These are phyloP conservation scores for Enteromius argenteus DNA, from an alignment of 2,797 vertebrate species.

Conservation along the genomic window DNA sequence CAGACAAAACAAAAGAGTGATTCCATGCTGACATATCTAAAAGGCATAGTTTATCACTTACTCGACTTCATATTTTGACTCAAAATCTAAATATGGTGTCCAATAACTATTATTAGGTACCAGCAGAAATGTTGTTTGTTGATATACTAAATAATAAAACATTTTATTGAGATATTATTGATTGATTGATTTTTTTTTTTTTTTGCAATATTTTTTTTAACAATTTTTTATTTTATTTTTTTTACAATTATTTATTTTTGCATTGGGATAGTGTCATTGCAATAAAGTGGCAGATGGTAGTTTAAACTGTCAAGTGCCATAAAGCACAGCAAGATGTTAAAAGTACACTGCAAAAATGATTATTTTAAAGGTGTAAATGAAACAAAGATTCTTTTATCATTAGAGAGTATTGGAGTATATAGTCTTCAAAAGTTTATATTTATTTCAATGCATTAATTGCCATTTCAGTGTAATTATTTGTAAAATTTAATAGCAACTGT, in stretches of 20 bases:
- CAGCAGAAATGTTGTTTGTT: not conserved
- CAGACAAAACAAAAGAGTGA: not conserved
- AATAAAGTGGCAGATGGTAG: not conserved
- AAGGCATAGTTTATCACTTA: slow-evolving; percentile 1
- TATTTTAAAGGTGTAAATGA: not conserved
- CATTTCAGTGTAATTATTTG: not conserved
- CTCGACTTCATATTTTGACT: not conserved
- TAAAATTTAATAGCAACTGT: not conserved
- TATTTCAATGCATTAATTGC: not conserved
- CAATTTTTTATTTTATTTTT: too few species aligned
- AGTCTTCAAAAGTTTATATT: not conserved
- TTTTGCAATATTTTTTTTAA: too few species aligned
- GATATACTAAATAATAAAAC: too few species aligned
- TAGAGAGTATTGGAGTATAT: not conserved
- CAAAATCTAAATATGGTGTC: not conserved
- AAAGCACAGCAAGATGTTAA: not conserved
- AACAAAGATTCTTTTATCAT: not conserved
- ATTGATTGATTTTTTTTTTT: not conserved
- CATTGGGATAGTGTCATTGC: not conserved
- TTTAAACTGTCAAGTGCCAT: not conserved
- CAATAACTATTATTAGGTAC: not conserved
- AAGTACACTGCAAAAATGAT: not conserved
- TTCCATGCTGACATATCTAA: not conserved
- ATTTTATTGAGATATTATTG: too few species aligned
- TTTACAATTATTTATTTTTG: not conserved